Evolutionary conservation across 2,888 invertebrate genomes (phyloP).

Genomic region (Andrena fulva): DNA sequence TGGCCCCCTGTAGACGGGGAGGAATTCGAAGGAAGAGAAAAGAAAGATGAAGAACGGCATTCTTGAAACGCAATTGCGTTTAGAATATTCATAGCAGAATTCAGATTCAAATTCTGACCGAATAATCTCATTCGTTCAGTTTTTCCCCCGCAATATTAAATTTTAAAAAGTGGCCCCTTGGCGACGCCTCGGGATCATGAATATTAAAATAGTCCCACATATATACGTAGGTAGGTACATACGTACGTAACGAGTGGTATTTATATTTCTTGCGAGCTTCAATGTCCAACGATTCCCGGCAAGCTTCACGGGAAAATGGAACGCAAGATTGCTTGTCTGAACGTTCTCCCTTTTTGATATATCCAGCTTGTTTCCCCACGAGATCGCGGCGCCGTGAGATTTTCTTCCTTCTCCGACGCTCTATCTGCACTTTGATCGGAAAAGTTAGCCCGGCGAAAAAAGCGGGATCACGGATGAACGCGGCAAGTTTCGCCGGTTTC

Average conservation of each 20-base stretch:
- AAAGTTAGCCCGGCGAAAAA: conserved; percentile 38
- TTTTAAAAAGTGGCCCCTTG: not conserved
- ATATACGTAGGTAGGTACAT: not conserved
- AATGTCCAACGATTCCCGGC: not conserved
- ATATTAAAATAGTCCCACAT: not conserved
- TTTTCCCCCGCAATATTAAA: not conserved
- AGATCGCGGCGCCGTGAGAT: conserved; percentile 22
- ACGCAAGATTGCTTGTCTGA: conserved; percentile 27
- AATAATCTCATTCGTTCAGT: not conserved
- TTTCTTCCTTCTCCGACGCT: conserved; percentile 4
- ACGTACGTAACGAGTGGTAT: not conserved
- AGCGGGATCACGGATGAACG: conserved; percentile 12
- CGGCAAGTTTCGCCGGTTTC: conserved; percentile 28
- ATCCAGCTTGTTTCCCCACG: conserved; percentile 14
- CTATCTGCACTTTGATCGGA: conserved; percentile 58
- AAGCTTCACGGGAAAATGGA: not conserved
- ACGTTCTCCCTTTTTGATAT: conserved; percentile 22
- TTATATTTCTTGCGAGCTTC: not conserved
- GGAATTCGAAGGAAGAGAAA: not conserved
- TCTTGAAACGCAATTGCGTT: conserved; percentile 16
- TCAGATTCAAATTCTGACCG: not conserved
- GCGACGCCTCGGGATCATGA: not conserved
- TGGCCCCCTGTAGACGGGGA: not conserved
- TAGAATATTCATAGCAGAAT: conserved; percentile 25
- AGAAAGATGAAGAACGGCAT: not conserved